Conservation (phyloP, 2,797 vertebrate species). For the Melanotaenia boesemani region DNA sequence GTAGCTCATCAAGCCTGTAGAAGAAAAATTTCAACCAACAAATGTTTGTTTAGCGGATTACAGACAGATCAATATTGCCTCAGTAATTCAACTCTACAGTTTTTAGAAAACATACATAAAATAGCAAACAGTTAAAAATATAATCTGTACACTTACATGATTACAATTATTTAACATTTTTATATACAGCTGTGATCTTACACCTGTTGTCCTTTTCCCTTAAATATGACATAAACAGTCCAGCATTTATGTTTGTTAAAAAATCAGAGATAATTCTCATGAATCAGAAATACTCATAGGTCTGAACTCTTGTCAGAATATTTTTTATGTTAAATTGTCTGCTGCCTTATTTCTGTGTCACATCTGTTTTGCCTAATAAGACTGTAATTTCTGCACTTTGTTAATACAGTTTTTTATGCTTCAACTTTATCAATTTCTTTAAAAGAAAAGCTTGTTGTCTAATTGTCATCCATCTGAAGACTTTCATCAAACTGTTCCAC, state of each 20-base stretch:
- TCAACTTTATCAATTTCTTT: neutral
- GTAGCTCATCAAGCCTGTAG: neutral
- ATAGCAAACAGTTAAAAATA: neutral
- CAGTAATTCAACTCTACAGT: neutral
- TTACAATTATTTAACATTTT: neutral
- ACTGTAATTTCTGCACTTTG: conserved; percentile 11
- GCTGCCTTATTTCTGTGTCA: neutral
- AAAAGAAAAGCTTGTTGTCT: neutral
- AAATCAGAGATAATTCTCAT: neutral
- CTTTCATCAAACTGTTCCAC: conserved; percentile 7
- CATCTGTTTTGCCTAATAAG: neutral
- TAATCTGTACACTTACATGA: neutral
- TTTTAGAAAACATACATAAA: neutral
- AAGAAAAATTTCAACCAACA: neutral
- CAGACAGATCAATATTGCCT: too few species aligned
- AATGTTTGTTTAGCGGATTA: neutral
- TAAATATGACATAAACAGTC: neutral
- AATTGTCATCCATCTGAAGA: neutral
- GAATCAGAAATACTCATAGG: neutral
- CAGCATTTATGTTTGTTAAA: neutral
- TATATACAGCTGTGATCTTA: neutral
- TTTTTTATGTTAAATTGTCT: neutral
- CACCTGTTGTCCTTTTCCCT: neutral
- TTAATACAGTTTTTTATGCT: too few species aligned
- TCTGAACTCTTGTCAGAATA: neutral